A percentile compares a stretch with the other conserved stretches of the same genome.
phyloP scores from a whole-genome alignment of 1,140 invertebrate species.

The Glomeris maerens region DNA sequence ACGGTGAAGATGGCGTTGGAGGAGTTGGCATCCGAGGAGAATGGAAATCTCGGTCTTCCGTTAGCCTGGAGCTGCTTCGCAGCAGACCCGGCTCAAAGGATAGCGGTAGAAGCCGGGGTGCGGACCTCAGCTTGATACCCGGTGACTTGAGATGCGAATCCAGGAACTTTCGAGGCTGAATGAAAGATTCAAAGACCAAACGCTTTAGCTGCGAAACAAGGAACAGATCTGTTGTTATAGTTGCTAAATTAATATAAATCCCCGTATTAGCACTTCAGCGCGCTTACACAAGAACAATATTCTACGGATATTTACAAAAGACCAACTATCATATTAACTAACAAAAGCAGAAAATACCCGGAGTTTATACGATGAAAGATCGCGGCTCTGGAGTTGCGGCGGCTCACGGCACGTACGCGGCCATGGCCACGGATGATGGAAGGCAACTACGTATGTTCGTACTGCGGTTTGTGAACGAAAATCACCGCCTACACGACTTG shows the following conservation, averaged over 20 bases:
- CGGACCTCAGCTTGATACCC: slow-evolving; percentile 58
- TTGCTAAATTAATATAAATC: not conserved
- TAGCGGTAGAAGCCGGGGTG: slow-evolving; percentile 31
- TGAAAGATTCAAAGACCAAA: slow-evolving; percentile 20
- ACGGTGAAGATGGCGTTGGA: slow-evolving; percentile 28
- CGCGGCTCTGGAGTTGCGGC: too few relatives aligned
- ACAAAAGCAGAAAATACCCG: slow-evolving; percentile 1
- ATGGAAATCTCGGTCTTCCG: slow-evolving; percentile 14
- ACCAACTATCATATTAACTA: slow-evolving; percentile 6
- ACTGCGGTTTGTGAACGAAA: too few relatives aligned
- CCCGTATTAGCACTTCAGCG: not conserved
- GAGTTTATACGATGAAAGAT: not conserved
- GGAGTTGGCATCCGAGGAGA: slow-evolving; percentile 19
- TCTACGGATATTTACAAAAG: slow-evolving; percentile 6
- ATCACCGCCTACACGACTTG: too few relatives aligned
- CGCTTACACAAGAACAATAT: not conserved
- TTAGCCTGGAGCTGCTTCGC: slow-evolving; percentile 19
- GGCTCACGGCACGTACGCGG: too few relatives aligned
- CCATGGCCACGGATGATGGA: too few relatives aligned
- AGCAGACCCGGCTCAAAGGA: slow-evolving; percentile 24
- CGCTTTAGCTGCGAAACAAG: slow-evolving; percentile 6
- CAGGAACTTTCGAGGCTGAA: slow-evolving; percentile 67
- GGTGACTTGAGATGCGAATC: slow-evolving; percentile 74
- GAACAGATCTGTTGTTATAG: not conserved
- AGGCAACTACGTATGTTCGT: too few relatives aligned